Evolutionary conservation across 2,888 invertebrate genomes (phyloP).

Genomic region (Hyppa rectilinea): DNA sequence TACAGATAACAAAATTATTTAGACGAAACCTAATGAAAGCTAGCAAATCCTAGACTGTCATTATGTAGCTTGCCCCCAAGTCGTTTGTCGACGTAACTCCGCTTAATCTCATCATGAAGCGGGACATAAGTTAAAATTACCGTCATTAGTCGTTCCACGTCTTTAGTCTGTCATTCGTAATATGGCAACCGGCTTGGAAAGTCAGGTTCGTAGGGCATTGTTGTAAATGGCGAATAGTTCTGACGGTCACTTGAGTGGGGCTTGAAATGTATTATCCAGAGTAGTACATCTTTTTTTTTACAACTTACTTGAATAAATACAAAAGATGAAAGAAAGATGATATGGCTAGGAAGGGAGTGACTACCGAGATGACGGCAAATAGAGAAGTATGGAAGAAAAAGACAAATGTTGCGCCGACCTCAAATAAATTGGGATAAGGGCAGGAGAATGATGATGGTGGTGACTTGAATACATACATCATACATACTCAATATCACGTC

Average conservation of each 20-base stretch:
- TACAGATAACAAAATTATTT: conserved; percentile 8
- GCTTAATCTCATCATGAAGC: conserved; percentile 38
- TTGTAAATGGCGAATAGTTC: neutral
- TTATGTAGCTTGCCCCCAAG: neutral
- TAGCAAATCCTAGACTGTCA: conserved; percentile 2
- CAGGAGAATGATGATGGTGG: too few relatives aligned
- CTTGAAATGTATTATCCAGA: too few relatives aligned
- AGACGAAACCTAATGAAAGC: neutral
- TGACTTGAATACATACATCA: too few relatives aligned
- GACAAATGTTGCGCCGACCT: too few relatives aligned
- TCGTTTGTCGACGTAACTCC: neutral
- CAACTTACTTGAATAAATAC: too few relatives aligned
- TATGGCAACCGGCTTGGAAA: conserved; percentile 11
- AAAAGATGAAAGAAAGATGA: too few relatives aligned
- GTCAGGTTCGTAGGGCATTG: neutral
- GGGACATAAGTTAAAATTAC: conserved; percentile 26
- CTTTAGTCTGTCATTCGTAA: conserved; percentile 19
- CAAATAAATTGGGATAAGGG: too few relatives aligned
- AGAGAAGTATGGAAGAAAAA: too few relatives aligned
- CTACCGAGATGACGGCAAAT: too few relatives aligned
- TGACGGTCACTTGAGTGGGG: neutral
- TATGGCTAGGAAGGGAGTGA: too few relatives aligned
- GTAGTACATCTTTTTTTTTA: too few relatives aligned
- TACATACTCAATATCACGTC: too few relatives aligned
- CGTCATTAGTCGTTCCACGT: conserved; percentile 30